phyloP scores from a whole-genome alignment of 1,140 invertebrate species.

The Drosophila suzukii region DNA sequence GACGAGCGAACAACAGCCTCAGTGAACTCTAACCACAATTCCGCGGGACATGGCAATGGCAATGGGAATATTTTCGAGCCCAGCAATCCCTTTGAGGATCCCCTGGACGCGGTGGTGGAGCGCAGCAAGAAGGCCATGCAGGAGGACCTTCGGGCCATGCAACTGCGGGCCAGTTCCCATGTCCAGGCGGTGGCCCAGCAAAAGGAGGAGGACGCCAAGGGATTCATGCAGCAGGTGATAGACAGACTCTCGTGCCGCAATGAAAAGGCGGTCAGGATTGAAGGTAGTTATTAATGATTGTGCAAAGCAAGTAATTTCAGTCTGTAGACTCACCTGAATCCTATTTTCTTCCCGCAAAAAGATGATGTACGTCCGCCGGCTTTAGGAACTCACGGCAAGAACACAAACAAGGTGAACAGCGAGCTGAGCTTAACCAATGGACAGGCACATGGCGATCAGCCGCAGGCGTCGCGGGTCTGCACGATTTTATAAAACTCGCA shows the following conservation, averaged over 20 bases:
- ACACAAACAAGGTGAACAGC: constrained; percentile 72
- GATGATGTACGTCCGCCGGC: constrained; percentile 72
- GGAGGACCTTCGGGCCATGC: constrained; percentile 65
- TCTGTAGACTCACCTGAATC: constrained; percentile 40
- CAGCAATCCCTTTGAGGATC: constrained; percentile 52
- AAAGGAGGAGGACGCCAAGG: constrained; percentile 55
- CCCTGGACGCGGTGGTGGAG: constrained; percentile 70
- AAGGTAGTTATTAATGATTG: constrained; percentile 43
- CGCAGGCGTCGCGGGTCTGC: constrained; percentile 80
- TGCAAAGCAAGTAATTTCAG: neutral
- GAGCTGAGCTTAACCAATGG: constrained; percentile 71
- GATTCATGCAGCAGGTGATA: constrained; percentile 69
- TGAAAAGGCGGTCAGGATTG: constrained; percentile 75
- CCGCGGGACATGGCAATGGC: constrained; percentile 56
- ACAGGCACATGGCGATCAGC: constrained; percentile 41
- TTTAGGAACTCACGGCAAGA: constrained; percentile 49
- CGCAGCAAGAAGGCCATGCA: constrained; percentile 77
- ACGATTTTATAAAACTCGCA: constrained; percentile 79
- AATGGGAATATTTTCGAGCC: constrained; percentile 67
- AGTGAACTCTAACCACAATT: constrained; percentile 78
- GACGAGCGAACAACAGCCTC: constrained; percentile 82
- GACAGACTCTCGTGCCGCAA: constrained; percentile 73
- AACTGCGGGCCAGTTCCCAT: constrained; percentile 46
- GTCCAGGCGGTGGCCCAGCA: constrained; percentile 27
- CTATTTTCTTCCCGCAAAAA: constrained; percentile 30